A percentile compares a stretch with the other conserved stretches of the same genome.
Evolutionary conservation across 2,113 vertebrate species (phyloP).

Genomic region (Myiozetetes cayanensis): DNA sequence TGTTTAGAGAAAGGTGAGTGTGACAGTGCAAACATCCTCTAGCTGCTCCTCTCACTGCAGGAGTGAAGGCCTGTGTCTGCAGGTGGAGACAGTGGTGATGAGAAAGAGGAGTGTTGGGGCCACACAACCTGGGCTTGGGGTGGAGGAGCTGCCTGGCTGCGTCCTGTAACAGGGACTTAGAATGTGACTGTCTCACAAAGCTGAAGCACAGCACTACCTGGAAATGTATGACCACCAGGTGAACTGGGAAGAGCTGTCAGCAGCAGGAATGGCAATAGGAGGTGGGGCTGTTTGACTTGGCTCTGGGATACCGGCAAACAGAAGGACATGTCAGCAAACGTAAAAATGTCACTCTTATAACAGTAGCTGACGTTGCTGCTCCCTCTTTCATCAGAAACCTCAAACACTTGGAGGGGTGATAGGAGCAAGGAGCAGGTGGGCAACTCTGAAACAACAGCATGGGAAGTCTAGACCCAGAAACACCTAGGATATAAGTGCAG

Average conservation of each 20-base stretch:
- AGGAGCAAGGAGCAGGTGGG: background rate
- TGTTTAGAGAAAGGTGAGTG: background rate
- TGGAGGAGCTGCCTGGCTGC: background rate
- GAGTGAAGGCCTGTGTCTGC: background rate
- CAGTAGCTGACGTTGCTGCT: background rate
- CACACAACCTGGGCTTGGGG: background rate
- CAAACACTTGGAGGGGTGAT: background rate
- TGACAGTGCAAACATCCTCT: background rate
- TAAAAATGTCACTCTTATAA: background rate
- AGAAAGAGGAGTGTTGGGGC: rapidly evolving
- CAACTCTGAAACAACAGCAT: background rate
- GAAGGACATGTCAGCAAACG: background rate
- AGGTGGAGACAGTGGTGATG: rapidly evolving
- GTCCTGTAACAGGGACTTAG: background rate
- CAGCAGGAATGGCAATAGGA: background rate
- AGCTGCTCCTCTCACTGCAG: background rate
- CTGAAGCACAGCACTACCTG: background rate
- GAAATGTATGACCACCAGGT: background rate
- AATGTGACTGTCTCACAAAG: rapidly evolving
- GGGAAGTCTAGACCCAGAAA: background rate
- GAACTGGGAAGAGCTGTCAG: background rate
- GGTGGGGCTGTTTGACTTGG: conserved; percentile 35
- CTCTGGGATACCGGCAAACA: background rate
- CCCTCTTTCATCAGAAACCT: background rate
- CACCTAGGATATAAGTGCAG: background rate